phyloP scores from a whole-genome alignment of 1,140 invertebrate species.

The Spodoptera frugiperda region DNA sequence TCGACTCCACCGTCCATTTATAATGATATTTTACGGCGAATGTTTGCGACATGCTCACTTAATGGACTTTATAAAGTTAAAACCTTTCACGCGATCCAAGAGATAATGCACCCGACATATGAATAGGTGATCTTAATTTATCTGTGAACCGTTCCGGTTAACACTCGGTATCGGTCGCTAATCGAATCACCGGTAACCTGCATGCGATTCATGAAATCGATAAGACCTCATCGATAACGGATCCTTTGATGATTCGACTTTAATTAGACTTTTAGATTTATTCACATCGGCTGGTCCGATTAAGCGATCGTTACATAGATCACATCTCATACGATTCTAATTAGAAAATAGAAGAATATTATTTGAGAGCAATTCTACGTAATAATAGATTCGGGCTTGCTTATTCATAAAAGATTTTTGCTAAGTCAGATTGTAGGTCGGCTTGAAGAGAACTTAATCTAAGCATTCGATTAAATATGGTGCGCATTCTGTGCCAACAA shows the following conservation, averaged over 20 bases:
- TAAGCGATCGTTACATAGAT: slow-evolving; percentile 23
- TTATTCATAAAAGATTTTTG: background rate
- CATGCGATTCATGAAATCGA: slow-evolving; percentile 74
- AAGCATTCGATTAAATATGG: background rate
- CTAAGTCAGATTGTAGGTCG: background rate
- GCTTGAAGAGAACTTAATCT: background rate
- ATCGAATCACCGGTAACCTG: slow-evolving; percentile 74
- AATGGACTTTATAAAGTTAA: slow-evolving; percentile 75
- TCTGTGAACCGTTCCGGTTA: slow-evolving; percentile 73
- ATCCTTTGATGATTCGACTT: slow-evolving; percentile 58
- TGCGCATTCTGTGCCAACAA: slow-evolving; percentile 8
- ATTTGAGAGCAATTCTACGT: background rate
- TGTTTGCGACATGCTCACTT: slow-evolving; percentile 71
- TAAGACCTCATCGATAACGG: slow-evolving; percentile 56
- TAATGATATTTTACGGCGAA: slow-evolving; percentile 68
- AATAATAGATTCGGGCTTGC: background rate
- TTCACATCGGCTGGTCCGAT: slow-evolving; percentile 12
- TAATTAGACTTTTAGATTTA: slow-evolving; percentile 50
- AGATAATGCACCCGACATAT: slow-evolving; percentile 75
- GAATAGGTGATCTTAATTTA: slow-evolving; percentile 85
- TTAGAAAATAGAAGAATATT: slow-evolving; percentile 27
- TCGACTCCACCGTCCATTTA: slow-evolving; percentile 57
- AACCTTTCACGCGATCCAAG: slow-evolving; percentile 74
- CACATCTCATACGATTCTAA: slow-evolving; percentile 40
- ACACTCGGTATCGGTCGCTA: slow-evolving; percentile 73